These are phyloP conservation scores for Ricordea florida DNA, from an alignment of 92 coral and sea anemone species.

Conservation along the genomic window DNA sequence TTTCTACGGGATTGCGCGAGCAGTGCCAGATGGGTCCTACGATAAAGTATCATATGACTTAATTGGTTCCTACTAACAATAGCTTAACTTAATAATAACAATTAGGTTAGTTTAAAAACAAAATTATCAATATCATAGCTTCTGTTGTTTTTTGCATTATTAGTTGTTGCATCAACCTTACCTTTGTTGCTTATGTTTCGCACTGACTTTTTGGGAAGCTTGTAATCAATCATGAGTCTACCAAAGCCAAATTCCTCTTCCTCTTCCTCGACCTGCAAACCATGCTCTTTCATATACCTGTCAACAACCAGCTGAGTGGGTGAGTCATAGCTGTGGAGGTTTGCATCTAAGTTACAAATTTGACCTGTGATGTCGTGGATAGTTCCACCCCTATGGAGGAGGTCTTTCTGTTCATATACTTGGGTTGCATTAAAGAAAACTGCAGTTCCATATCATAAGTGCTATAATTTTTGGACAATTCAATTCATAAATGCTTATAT, in stretches of 20 bases:
- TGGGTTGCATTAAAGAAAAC: slow-evolving; percentile 11
- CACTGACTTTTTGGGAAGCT: slow-evolving; percentile 69
- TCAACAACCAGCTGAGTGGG: slow-evolving; percentile 89
- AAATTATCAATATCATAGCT: no score
- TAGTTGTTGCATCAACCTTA: neutral
- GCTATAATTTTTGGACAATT: no score
- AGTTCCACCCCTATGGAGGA: slow-evolving; percentile 85
- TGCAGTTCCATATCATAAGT: no score
- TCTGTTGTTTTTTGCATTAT: no score
- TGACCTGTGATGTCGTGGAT: slow-evolving; percentile 85
- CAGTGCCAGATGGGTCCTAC: no score
- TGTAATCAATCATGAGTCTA: slow-evolving; percentile 85
- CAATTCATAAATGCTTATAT: no score
- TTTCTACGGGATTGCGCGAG: no score
- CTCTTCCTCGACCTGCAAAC: slow-evolving; percentile 66
- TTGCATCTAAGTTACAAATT: slow-evolving; percentile 70
- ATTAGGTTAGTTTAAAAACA: no score
- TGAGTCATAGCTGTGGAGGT: slow-evolving; percentile 61
- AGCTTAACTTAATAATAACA: no score
- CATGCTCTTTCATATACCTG: slow-evolving; percentile 78
- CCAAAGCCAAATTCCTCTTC: slow-evolving; percentile 96
- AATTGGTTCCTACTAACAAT: no score
- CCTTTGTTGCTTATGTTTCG: slow-evolving; percentile 73
- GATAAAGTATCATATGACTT: no score
- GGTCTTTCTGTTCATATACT: slow-evolving; percentile 42